Evolutionary conservation across 2,113 vertebrate species (phyloP), one percentile per base, ranked within the genome.

Genomic region (Peromyscus californicus): DNA sequence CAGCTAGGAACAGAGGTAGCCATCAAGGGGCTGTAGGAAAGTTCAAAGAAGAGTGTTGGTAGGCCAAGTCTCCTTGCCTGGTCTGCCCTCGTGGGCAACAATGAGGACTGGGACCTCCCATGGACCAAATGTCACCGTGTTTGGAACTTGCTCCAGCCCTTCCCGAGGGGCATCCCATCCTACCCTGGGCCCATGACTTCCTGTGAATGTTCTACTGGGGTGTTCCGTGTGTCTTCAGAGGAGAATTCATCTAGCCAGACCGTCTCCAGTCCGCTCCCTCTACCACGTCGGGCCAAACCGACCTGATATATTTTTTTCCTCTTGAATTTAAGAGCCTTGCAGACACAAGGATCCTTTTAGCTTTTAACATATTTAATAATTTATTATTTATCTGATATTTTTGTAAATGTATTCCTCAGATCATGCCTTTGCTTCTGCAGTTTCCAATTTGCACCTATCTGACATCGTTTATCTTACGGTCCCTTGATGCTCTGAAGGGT

Each of bases 351-450:
- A 98, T 97, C 90, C 93, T 96, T 97, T 95, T 98, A 48, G 31
- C 96, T 98, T 98, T 97, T 96, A 98, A 96, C 97, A 96, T 97
- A 95, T 89, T 97, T 98, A 98, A 98, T 97, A 97, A 98, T 98
- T 97, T 95, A 98, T 97, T 97, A 96, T 98, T 97, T 96, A 93
- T 96, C 96, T 97, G 83, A 75, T 92, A 95, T 89, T 95, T 97
- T 96, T 89, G 67, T 80, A 72, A 54, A 29, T 95, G 98, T 97
- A 63, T 75, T 95, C 89, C 97, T 98, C 93, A 74, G 95, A 90
- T 94, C 65, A 22, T 96, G 93, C 69, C 94, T 97, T 61, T 1
- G 63, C 51, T 2, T 31, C 54, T 91, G 92, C 87, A 17, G 0
- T 76, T 97, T 95, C 84, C 63, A 95, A 94, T 87, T 94, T 95